phyloP scores from a whole-genome alignment of 2,113 vertebrate genomes.

The Stegostoma tigrinum region DNA sequence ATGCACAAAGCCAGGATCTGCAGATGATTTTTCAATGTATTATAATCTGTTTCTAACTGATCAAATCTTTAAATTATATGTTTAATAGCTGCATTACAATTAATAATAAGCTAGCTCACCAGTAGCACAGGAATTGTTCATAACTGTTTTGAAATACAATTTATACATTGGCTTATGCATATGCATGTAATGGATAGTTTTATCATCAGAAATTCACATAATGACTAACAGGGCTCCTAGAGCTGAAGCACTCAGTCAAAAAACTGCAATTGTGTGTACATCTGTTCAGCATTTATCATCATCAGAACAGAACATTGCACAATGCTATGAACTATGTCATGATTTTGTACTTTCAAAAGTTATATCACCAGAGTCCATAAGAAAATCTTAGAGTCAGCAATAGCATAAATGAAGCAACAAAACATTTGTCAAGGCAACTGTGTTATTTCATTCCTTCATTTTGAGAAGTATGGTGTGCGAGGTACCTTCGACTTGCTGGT shows the following conservation, averaged over 20 bases:
- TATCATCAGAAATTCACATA: neutral
- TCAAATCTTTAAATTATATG: neutral
- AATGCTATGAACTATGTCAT: neutral
- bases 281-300: too few relatives aligned
- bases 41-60: neutral
- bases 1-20: neutral
- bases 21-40: neutral
- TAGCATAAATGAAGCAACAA: neutral
- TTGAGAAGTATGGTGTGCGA: neutral
- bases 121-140: neutral
- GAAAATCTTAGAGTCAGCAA: neutral
- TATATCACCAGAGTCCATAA: neutral
- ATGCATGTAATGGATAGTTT: neutral
- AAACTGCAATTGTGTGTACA: neutral
- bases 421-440: neutral
- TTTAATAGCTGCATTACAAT: neutral
- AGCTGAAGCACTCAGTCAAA: neutral
- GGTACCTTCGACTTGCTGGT: neutral
- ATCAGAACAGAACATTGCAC: neutral
- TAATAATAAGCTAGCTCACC: neutral
- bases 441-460: neutral
- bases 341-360: neutral
- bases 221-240: neutral
- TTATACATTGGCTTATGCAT: neutral
- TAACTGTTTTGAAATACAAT: neutral